Evolutionary conservation across 1,140 invertebrate species (phyloP).

Genomic region (Mamestra configurata): DNA sequence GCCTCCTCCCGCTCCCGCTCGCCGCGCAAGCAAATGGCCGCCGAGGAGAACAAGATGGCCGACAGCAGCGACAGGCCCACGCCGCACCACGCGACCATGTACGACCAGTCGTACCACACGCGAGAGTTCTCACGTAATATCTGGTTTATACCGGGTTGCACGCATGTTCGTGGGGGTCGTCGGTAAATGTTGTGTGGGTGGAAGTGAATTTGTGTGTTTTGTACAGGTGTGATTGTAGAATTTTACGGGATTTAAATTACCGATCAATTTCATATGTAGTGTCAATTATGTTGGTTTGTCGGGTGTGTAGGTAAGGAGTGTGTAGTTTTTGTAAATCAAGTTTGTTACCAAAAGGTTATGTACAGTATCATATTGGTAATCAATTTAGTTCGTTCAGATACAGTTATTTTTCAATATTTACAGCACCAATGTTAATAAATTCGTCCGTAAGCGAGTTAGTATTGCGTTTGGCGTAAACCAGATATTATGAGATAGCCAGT

Average conservation of each 20-base stretch:
- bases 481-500: constrained; percentile 83
- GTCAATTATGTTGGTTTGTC: no score
- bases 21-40: constrained; percentile 96
- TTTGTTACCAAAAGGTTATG: constrained; percentile 28
- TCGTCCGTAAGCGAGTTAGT: constrained; percentile 80
- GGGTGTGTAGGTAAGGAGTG: not conserved
- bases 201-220: not conserved
- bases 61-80: constrained; percentile 95
- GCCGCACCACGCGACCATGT: constrained; percentile 98
- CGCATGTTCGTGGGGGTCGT: no score
- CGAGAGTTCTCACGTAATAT: constrained; percentile 95
- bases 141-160: constrained; percentile 88
- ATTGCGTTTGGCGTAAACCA: constrained; percentile 85
- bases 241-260: not conserved
- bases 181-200: no score
- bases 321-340: not conserved
- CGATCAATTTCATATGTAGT: not conserved
- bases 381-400: constrained; percentile 48
- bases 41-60: constrained; percentile 96
- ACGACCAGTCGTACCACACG: constrained; percentile 98
- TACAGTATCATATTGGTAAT: constrained; percentile 34
- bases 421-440: constrained; percentile 76
- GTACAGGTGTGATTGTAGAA: not conserved
- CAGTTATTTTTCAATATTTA: constrained; percentile 67
- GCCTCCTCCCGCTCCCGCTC: constrained; percentile 97